phyloP scores from a whole-genome alignment of 1,140 invertebrate species.

The Philaenus spumarius region DNA sequence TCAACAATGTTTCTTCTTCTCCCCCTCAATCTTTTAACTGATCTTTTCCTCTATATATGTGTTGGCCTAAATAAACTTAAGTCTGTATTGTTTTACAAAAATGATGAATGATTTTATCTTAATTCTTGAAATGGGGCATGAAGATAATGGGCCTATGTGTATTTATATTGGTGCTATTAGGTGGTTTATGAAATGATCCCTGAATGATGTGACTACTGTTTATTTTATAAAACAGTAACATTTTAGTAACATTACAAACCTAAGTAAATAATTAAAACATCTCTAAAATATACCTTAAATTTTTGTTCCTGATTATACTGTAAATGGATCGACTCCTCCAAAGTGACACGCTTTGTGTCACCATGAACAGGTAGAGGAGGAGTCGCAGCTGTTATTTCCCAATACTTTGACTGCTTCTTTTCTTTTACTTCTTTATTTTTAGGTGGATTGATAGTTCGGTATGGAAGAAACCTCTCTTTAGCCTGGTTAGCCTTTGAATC shows the following conservation, averaged over 20 bases:
- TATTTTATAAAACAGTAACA: constrained; percentile 4
- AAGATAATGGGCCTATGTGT: constrained; percentile 8
- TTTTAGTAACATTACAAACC: constrained; percentile 11
- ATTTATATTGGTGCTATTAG: no score
- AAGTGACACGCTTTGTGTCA: constrained; percentile 45
- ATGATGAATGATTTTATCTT: neutral
- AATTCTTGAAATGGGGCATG: no score
- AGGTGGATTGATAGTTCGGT: constrained; percentile 54
- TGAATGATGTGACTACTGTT: no score
- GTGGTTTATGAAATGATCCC: neutral
- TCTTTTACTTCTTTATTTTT: constrained; percentile 45
- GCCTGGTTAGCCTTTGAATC: constrained; percentile 37
- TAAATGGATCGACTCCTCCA: constrained; percentile 51
- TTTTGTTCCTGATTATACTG: constrained; percentile 43
- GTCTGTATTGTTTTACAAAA: neutral
- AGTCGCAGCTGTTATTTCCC: constrained; percentile 65
- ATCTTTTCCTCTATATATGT: no score
- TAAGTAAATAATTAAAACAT: constrained; percentile 38
- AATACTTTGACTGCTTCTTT: constrained; percentile 46
- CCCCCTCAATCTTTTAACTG: no score
- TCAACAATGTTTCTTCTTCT: no score
- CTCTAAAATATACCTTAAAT: constrained; percentile 40
- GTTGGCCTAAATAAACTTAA: no score
- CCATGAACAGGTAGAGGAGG: constrained; percentile 46
- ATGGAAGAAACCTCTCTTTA: constrained; percentile 49